These are phyloP conservation scores for Myathropa florea DNA, from an alignment of 2,888 invertebrate genomes.

Conservation along the genomic window DNA sequence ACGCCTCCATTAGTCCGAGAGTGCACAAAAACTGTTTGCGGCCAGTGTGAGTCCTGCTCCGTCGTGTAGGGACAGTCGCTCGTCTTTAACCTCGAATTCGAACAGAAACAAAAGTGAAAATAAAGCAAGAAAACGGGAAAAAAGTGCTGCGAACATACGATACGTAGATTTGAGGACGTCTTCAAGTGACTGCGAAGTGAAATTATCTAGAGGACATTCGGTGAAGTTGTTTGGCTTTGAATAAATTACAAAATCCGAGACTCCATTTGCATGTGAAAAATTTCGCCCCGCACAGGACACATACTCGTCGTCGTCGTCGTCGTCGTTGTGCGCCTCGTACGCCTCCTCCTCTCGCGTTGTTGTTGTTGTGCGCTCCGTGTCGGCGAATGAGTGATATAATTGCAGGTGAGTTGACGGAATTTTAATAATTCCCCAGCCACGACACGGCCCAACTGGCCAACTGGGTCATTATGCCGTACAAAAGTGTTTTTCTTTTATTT, in stretches of 20 bases:
- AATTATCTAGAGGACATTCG: slow-evolving; percentile 39
- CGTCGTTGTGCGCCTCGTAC: background rate
- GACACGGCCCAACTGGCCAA: slow-evolving; percentile 12
- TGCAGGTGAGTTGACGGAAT: slow-evolving; percentile 64
- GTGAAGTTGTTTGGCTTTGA: background rate
- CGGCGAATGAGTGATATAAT: slow-evolving; percentile 53
- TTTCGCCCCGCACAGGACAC: slow-evolving; percentile 24
- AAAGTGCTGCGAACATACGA: background rate
- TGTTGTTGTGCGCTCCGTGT: background rate
- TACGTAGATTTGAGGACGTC: background rate
- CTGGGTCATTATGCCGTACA: slow-evolving; percentile 52
- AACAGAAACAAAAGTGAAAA: background rate
- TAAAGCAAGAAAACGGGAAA: background rate
- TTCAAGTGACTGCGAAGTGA: background rate
- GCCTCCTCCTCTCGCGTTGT: too few species aligned
- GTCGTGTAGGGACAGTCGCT: background rate
- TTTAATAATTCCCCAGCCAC: slow-evolving; percentile 46
- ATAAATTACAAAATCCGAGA: slow-evolving; percentile 48
- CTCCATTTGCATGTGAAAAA: slow-evolving; percentile 64
- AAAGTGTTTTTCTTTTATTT: slow-evolving; percentile 23
- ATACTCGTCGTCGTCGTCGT: background rate
- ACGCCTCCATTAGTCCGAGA: background rate
- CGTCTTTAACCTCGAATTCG: background rate
- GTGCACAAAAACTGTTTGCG: background rate
- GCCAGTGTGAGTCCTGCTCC: background rate